These are phyloP conservation scores for Megamerina dolium DNA, from an alignment of 2,888 invertebrate species.

Conservation along the genomic window DNA sequence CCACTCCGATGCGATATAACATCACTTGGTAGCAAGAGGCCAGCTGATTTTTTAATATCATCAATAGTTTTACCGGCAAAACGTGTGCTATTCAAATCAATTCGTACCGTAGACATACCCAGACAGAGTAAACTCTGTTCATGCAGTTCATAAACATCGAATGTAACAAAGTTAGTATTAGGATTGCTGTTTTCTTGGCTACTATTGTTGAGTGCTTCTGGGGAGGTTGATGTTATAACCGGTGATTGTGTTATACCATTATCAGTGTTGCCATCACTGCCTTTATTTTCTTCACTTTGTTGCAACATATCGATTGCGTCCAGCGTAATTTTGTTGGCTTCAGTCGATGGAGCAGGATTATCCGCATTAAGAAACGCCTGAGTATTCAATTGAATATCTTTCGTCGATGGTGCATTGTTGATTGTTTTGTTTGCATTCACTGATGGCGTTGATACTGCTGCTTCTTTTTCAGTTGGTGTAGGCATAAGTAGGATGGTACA, in stretches of 20 bases:
- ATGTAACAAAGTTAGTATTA: background rate
- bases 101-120: conserved; percentile 7
- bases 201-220: background rate
- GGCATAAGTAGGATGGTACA: too few species aligned
- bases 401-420: too few species aligned
- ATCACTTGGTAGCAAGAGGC: background rate
- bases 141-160: conserved; percentile 6
- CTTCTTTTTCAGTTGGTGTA: too few species aligned
- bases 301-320: background rate
- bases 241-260: conserved; percentile 4
- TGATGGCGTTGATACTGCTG: background rate
- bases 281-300: too few species aligned
- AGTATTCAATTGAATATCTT: too few species aligned
- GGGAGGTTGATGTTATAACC: conserved; percentile 7
- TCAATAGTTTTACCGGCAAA: conserved; percentile 7
- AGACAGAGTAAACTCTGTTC: background rate
- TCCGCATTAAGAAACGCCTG: too few species aligned
- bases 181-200: too few species aligned
- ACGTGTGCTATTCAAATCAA: conserved; percentile 3
- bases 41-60: conserved; percentile 3
- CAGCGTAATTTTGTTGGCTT: background rate
- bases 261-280: too few species aligned
- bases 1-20: conserved; percentile 1
- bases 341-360: background rate
- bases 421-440: too few species aligned